phyloP scores from a whole-genome alignment of 1,140 invertebrate species.

The Phymastichus coffea region DNA sequence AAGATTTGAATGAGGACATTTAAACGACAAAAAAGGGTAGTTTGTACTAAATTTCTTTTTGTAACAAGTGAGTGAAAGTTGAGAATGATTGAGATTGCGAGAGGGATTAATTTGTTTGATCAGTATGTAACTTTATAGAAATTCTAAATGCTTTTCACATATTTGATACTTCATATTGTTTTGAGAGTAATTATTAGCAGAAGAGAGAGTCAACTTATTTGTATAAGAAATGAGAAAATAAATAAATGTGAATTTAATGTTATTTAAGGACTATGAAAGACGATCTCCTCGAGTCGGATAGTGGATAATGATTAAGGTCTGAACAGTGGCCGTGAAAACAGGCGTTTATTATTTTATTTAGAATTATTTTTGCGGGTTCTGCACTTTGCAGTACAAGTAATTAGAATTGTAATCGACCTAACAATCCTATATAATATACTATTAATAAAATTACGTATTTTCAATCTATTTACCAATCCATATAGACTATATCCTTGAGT shows the following conservation, averaged over 20 bases:
- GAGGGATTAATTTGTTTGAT: slow-evolving; percentile 21
- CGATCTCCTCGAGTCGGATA: slow-evolving; percentile 11
- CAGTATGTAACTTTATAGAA: slow-evolving; percentile 22
- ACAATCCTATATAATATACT: slow-evolving; percentile 33
- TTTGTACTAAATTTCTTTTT: slow-evolving; percentile 14
- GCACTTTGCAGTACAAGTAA: slow-evolving; percentile 31
- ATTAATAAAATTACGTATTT: slow-evolving; percentile 25
- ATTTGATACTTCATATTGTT: slow-evolving; percentile 27
- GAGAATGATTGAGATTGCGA: slow-evolving; percentile 21
- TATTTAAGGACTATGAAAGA: slow-evolving; percentile 24
- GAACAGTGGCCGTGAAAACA: slow-evolving; percentile 7
- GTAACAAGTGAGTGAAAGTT: slow-evolving; percentile 14
- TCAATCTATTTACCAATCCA: slow-evolving; percentile 12
- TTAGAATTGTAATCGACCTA: slow-evolving; percentile 31
- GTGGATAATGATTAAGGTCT: slow-evolving; percentile 3
- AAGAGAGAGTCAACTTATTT: slow-evolving; percentile 21
- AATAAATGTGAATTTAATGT: slow-evolving; percentile 29
- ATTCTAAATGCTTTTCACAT: slow-evolving; percentile 18
- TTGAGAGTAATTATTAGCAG: slow-evolving; percentile 24
- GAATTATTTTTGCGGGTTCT: slow-evolving; percentile 25
- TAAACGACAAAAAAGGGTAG: slow-evolving; percentile 16
- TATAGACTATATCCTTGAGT: slow-evolving; percentile 6
- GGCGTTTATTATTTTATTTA: slow-evolving; percentile 29
- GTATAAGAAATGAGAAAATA: slow-evolving; percentile 24
- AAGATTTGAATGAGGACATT: slow-evolving; percentile 27